These are phyloP conservation scores for Agrochola circellaris DNA, from an alignment of 2,888 invertebrate species.

Conservation along the genomic window DNA sequence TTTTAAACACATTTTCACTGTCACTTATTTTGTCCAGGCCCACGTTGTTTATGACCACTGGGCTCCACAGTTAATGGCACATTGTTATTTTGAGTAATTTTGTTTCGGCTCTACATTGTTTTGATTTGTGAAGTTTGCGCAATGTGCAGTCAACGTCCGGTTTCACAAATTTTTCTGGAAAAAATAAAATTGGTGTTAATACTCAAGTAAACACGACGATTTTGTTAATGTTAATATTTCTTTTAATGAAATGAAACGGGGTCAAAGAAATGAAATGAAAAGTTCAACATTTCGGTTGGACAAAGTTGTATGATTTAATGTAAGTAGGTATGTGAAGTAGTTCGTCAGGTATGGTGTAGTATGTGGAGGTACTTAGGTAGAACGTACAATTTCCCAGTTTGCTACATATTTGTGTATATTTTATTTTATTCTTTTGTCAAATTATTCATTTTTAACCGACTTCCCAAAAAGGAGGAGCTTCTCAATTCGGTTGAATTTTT, in stretches of 20 bases:
- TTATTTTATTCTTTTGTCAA: no score
- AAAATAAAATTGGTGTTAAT: slow-evolving; percentile 9
- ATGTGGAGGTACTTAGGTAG: background rate
- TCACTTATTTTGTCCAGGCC: slow-evolving; percentile 19
- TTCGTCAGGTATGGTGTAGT: background rate
- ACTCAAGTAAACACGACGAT: background rate
- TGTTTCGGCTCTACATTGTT: slow-evolving; percentile 46
- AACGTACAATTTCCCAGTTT: background rate
- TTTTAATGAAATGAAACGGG: background rate
- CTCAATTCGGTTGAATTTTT: no score
- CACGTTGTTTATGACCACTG: slow-evolving; percentile 25
- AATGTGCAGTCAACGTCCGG: slow-evolving; percentile 30
- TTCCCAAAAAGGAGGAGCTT: no score
- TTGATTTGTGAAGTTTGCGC: slow-evolving; percentile 33
- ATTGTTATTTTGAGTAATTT: slow-evolving; percentile 40
- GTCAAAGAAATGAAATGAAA: slow-evolving; percentile 12
- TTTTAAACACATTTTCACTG: slow-evolving; percentile 72
- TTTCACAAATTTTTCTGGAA: slow-evolving; percentile 47
- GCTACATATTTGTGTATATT: background rate
- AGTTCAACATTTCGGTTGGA: background rate
- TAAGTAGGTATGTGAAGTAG: background rate
- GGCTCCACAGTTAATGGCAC: slow-evolving; percentile 41
- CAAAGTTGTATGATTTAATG: background rate
- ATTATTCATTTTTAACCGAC: no score
- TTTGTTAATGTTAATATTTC: background rate